A percentile compares a stretch with the other conserved stretches of the same genome.
These are phyloP conservation scores for Cataglyphis livida DNA, from an alignment of 2,888 invertebrate species.

Conservation along the genomic window DNA sequence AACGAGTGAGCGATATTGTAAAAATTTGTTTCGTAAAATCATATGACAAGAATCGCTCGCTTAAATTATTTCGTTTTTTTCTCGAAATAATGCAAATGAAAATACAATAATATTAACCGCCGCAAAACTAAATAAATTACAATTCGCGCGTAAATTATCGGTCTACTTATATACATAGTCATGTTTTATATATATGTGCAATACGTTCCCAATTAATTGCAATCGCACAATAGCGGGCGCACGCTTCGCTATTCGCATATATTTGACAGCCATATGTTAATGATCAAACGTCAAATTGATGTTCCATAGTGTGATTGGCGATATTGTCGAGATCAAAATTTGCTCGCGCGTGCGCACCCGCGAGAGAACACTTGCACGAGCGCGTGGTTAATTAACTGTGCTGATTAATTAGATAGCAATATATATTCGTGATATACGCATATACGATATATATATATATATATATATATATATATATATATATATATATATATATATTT, in stretches of 20 bases:
- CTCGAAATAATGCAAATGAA: not conserved
- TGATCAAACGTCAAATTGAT: constrained; percentile 46
- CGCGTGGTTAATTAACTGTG: constrained; percentile 47
- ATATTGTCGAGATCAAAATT: constrained; percentile 25
- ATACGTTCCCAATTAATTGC: not conserved
- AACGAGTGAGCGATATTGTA: not conserved
- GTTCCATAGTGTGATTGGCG: constrained; percentile 21
- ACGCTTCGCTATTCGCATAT: not conserved
- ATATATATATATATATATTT: too few species aligned
- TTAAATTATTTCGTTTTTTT: not conserved
- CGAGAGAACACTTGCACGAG: not conserved
- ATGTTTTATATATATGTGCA: not conserved
- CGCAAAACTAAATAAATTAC: constrained; percentile 20
- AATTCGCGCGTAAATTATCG: constrained; percentile 22
- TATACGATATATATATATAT: not conserved
- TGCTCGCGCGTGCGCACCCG: not conserved
- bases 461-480: too few species aligned
- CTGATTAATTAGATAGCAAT: constrained; percentile 50
- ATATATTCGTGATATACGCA: constrained; percentile 14
- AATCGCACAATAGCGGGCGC: not conserved
- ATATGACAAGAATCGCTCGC: not conserved
- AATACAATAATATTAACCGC: constrained; percentile 24
- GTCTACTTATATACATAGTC: not conserved
- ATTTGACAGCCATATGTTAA: constrained; percentile 17
- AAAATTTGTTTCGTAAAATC: constrained; percentile 8